Evolutionary conservation across 2,888 invertebrate species (phyloP).

Genomic region (Crepidodera aurea): DNA sequence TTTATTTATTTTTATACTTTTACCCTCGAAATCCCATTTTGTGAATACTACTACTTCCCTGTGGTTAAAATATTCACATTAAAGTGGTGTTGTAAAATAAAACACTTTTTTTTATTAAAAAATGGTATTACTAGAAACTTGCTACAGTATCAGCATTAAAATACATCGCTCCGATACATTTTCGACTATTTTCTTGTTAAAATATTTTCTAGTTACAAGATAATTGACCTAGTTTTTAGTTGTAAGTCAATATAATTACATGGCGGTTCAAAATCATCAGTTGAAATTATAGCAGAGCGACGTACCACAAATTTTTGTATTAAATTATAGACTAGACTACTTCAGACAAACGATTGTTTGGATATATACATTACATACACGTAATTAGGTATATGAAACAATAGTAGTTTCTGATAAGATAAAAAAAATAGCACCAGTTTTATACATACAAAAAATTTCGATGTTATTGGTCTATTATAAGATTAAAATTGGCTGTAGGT

Average conservation of each 20-base stretch:
- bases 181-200: too few relatives aligned
- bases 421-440: slow-evolving; percentile 49
- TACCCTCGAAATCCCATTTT: too few relatives aligned
- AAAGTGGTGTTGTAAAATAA: not conserved
- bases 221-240: not conserved
- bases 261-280: not conserved
- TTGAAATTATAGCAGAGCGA: not conserved
- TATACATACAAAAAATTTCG: slow-evolving; percentile 46
- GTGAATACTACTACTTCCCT: too few relatives aligned
- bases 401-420: slow-evolving; percentile 34
- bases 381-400: slow-evolving; percentile 30
- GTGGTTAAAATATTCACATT: too few relatives aligned
- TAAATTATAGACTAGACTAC: slow-evolving; percentile 16
- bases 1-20: too few relatives aligned
- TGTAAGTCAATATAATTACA: not conserved
- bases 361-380: slow-evolving; percentile 19
- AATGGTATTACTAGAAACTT: slow-evolving; percentile 12
- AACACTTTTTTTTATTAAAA: not conserved
- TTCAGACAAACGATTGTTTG: slow-evolving; percentile 15
- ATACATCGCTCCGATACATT: not conserved
- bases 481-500: slow-evolving; percentile 33
- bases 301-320: not conserved
- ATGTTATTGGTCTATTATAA: slow-evolving; percentile 41
- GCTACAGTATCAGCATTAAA: slow-evolving; percentile 3
- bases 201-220: not conserved